Base-by-base conservation (phyloP, 37 sponge, comb jelly and placozoan species). In the Ianthella basta region DNA sequence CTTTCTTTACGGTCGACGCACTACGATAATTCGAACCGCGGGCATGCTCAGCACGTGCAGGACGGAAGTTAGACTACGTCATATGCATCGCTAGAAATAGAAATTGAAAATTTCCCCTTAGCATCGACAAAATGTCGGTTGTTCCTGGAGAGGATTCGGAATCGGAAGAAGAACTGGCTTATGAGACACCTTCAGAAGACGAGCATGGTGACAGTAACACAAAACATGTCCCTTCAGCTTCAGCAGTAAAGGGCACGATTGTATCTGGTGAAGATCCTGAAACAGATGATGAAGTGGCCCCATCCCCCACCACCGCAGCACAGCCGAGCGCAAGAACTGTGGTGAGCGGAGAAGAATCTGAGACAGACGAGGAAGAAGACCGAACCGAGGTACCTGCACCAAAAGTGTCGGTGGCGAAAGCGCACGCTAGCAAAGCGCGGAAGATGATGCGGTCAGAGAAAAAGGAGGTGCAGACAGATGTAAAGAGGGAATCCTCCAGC, bases 61-160 rank as follows among this genome's bases (percentile, higher is more conserved):
- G 25, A 29, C 54, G 25, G 21, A 54, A 12, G 5, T 30, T 32
- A 80, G n/a, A n/a, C n/a, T n/a, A 8, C 8, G 50, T 44, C 50
- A 44, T 44, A n/a, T n/a, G n/a, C n/a, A n/a, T 44, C 50, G 6
- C 50, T 44, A 44, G n/a, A n/a, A 44, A 44, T 44, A 44, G 50
- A 44, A 44, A 8, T 44, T 3, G 3, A 3, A 8, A 44, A 44
- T 10, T 44, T 44, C 8, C 50, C 50, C 50, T 44, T 44, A 44
- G 50, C 50, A 44, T 10, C 6, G 50, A 44, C 24, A 63, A 53
- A 0, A 85, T 84, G 89, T 82, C 93, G 23, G 36, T 89, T 13
- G 90, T 92, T 4, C 84, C 59, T 65, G 93, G 93, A 34, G 93
- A 92, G 70, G 93, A 92, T 60, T 80, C 63, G 21, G 93, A 92